Evolutionary conservation across 2,888 invertebrate genomes (phyloP).

Genomic region (Tanytarsus gracilentus): DNA sequence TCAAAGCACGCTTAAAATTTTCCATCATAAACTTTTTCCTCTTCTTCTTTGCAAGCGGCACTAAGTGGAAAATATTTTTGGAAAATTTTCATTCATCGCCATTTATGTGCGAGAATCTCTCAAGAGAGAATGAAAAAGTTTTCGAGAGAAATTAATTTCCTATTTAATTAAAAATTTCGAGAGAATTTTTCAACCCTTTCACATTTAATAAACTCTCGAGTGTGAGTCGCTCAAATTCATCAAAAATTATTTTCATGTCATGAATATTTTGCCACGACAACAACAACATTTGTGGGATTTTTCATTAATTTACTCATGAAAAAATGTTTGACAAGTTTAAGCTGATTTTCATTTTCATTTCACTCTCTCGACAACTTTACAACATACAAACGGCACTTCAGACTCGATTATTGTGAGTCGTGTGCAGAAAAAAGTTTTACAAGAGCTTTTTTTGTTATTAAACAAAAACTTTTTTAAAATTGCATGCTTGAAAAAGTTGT

Average conservation of each 20-base stretch:
- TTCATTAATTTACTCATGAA: conserved; percentile 12
- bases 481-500: no score
- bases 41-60: background rate
- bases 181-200: no score
- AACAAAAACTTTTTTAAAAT: no score
- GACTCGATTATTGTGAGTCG: background rate
- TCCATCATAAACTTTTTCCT: background rate
- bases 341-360: conserved; percentile 18
- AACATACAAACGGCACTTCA: background rate
- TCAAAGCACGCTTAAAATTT: background rate
- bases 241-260: conserved; percentile 19
- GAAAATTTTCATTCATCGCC: conserved; percentile 3
- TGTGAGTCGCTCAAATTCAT: conserved; percentile 1
- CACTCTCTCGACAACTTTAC: background rate
- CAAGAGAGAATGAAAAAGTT: background rate
- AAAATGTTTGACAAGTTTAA: conserved; percentile 25
- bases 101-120: no score
- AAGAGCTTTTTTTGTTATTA: no score
- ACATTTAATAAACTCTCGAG: no score
- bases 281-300: background rate
- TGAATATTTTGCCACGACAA: conserved; percentile 11
- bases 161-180: no score
- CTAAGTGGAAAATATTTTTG: conserved; percentile 10
- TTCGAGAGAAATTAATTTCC: no score
- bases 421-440: conserved; percentile 19